Evolutionary conservation across 2,888 invertebrate species (phyloP).

Genomic region (Eugnorisma glareosa): DNA sequence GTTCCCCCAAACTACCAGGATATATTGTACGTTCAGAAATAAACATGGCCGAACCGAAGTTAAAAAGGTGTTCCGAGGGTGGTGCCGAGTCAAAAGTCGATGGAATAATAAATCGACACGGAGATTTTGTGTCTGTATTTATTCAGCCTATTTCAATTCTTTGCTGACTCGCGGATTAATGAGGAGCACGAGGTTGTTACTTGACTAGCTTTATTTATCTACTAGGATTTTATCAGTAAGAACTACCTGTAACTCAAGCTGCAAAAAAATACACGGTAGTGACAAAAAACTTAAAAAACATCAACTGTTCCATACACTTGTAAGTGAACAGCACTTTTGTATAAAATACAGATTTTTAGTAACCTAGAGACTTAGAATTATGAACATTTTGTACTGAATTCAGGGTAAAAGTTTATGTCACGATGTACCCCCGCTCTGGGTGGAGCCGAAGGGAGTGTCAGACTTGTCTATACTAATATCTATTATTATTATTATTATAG

Average conservation of each 20-base stretch:
- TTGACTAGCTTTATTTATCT: not conserved
- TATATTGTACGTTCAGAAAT: conserved; percentile 12
- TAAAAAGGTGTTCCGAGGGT: not conserved
- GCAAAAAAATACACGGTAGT: too few relatives aligned
- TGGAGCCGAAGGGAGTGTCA: too few relatives aligned
- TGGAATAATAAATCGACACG: conserved; percentile 18
- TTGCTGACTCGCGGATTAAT: not conserved
- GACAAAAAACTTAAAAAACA: too few relatives aligned
- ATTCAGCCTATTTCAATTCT: not conserved
- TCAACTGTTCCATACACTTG: not conserved
- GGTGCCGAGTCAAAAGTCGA: conserved; percentile 3
- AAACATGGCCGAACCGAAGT: not conserved
- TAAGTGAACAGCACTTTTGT: not conserved
- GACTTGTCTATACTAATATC: too few relatives aligned
- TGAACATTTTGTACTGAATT: too few relatives aligned
- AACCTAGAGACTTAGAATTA: too few relatives aligned
- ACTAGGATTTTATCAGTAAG: too few relatives aligned
- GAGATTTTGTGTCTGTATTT: conserved; percentile 4
- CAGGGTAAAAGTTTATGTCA: too few relatives aligned
- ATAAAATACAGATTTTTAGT: too few relatives aligned
- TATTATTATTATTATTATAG: too few relatives aligned
- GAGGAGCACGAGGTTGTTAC: not conserved
- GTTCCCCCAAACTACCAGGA: not conserved
- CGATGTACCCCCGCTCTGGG: too few relatives aligned
- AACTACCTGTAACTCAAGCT: too few relatives aligned